Base-by-base conservation (phyloP, 2,113 vertebrate species). In the Piaya cayana region DNA sequence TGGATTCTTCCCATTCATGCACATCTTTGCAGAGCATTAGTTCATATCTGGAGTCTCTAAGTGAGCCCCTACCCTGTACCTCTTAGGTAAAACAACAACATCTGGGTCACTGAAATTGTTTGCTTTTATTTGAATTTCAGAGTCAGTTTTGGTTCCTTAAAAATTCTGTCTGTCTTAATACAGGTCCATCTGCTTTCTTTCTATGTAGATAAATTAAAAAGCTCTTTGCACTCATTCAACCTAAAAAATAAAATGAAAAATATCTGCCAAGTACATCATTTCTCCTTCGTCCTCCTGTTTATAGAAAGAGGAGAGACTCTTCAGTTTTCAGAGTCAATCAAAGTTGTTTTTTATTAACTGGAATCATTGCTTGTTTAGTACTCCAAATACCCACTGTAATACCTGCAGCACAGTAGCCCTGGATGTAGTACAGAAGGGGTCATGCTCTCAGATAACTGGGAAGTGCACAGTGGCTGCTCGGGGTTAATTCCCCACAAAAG, bases 331-430 rank as follows among this genome's bases (percentile, higher is more conserved):
- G 52, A 27, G 26, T 39, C 15, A 72, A 17, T 3, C 12, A 68
- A 15, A 55, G n/a, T 3, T n/a, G 20, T 0, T 72, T 63, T 29
- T 74, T 64, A 5, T 23, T 64, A 55, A 45, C 13, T 22, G 19
- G 25, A 42, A 19, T 7, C 13, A 16, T 14, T 32, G 8, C 11
- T 68, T 30, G 39, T 30, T 87, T 32, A 26, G 18, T 11, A 21
- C 30, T 53, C 23, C 2, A 11, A 47, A 32, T 3, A 6, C 0
- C 2, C 17, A 5, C 29, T 42, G 18, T 13, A 15, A 12, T 9
- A 16, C 14, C 3, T 21, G 6, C 5, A 22, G 17, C 45, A 13
- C 15, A 47, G 76, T 34, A 62, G 74, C 30, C 32, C 21, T 25
- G 52, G 6, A 1, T 11, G 29, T 18, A 19, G 27, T 8, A 20